phyloP scores from a whole-genome alignment of 2,113 vertebrate species.

The Lycocorax pyrrhopterus region DNA sequence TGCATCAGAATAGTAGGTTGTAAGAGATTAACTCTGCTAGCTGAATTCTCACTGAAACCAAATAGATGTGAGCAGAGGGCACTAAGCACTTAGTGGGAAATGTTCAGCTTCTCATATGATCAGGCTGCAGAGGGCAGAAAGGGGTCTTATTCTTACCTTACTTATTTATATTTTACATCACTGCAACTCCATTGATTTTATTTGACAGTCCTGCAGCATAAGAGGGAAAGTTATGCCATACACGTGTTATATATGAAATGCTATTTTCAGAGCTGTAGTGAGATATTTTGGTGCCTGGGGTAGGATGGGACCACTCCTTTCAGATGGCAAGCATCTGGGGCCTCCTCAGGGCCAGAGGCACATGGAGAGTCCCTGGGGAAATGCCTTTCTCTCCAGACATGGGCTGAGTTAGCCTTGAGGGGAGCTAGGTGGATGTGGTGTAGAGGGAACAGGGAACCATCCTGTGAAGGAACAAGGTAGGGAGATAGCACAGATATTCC shows the following conservation, averaged over 20 bases:
- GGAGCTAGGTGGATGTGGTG: neutral
- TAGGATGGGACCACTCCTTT: neutral
- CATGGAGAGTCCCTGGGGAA: neutral
- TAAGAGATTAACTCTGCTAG: neutral
- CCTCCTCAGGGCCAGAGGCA: neutral
- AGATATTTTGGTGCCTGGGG: neutral
- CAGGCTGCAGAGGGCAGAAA: neutral
- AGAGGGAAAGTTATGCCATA: neutral
- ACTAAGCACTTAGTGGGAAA: neutral
- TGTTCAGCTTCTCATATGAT: neutral
- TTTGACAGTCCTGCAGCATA: neutral
- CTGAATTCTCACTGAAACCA: constrained; percentile 18
- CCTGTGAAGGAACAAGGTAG: neutral
- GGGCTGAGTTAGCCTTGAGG: neutral
- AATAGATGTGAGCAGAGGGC: neutral
- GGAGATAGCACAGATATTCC: neutral
- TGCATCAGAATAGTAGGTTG: neutral
- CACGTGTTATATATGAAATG: neutral
- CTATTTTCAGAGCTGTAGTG: neutral
- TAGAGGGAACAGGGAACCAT: neutral
- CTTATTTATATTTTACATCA: neutral
- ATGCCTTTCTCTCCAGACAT: neutral
- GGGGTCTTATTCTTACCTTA: neutral
- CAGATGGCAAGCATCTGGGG: neutral
- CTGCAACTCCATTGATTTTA: neutral